phyloP scores from a whole-genome alignment of 2,113 vertebrate genomes.

The Cinclus cinclus region DNA sequence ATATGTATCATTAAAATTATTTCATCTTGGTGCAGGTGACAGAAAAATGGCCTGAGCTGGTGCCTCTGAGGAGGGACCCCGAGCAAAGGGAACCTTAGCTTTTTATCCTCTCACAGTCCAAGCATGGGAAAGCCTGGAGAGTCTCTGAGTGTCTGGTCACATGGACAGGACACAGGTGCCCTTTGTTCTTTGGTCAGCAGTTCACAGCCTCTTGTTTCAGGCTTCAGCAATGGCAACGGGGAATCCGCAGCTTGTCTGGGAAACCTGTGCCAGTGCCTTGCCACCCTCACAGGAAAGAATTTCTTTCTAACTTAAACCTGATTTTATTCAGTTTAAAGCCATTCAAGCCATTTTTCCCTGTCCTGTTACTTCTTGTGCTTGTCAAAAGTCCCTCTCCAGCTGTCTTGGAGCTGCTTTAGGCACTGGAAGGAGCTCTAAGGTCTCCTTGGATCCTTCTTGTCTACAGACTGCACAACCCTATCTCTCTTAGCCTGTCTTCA shows the following conservation, averaged over 20 bases:
- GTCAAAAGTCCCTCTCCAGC: not conserved
- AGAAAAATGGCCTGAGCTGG: rapidly evolving
- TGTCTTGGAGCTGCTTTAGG: not conserved
- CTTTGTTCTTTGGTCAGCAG: not conserved
- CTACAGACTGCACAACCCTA: not conserved
- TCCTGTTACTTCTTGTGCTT: not conserved
- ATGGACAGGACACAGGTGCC: not conserved
- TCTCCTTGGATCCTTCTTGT: not conserved
- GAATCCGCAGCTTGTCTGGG: not conserved
- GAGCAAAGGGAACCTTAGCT: not conserved
- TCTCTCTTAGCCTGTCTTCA: not conserved
- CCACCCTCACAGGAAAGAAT: not conserved
- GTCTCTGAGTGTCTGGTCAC: not conserved
- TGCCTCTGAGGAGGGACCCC: not conserved
- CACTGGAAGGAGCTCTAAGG: not conserved
- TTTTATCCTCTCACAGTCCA: not conserved
- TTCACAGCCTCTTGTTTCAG: not conserved
- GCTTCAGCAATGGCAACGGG: too few species aligned
- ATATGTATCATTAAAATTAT: not conserved
- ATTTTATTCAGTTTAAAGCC: not conserved
- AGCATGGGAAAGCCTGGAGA: not conserved
- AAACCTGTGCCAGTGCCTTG: not conserved
- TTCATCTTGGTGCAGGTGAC: not conserved
- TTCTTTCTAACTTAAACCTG: not conserved
- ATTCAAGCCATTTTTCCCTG: not conserved